Conservation (phyloP, 1,140 invertebrate genomes). For the Dendroctonus ponderosae region DNA sequence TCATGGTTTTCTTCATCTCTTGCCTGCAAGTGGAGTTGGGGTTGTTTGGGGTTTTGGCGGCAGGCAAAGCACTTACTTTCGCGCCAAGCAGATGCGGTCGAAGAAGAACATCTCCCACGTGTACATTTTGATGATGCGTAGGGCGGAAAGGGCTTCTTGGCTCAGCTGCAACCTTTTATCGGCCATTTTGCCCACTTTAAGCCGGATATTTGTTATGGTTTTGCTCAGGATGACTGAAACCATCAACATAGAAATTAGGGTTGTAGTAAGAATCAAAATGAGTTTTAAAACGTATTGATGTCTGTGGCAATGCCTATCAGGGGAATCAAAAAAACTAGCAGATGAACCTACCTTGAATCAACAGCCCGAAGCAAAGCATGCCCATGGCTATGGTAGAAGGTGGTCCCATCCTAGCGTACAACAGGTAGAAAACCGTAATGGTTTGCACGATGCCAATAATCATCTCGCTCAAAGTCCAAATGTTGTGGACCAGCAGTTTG, state of each 20-base stretch:
- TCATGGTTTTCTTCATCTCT: conserved; percentile 39
- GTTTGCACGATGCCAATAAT: conserved; percentile 75
- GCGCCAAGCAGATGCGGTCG: conserved; percentile 54
- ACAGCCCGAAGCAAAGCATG: conserved; percentile 76
- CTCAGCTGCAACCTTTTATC: conserved; percentile 81
- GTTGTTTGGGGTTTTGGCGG: not conserved
- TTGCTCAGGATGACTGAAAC: conserved; percentile 39
- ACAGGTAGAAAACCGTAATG: conserved; percentile 67
- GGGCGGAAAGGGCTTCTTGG: conserved; percentile 80
- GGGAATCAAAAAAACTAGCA: too few relatives aligned
- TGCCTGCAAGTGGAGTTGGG: conserved; percentile 31
- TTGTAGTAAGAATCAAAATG: too few relatives aligned
- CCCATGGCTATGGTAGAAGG: conserved; percentile 74
- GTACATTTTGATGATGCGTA: conserved; percentile 86
- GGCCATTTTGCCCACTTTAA: conserved; percentile 53
- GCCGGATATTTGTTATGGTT: conserved; percentile 31
- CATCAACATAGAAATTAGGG: not conserved
- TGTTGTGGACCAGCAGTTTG: conserved; percentile 69
- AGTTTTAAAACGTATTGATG: too few relatives aligned
- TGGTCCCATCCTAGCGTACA: conserved; percentile 70
- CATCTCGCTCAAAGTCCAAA: conserved; percentile 64
- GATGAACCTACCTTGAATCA: conserved; percentile 54
- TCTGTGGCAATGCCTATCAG: too few relatives aligned
- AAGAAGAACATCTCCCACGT: conserved; percentile 82
- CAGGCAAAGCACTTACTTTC: conserved; percentile 34